These are phyloP conservation scores for Cloeon dipterum DNA, from an alignment of 2,888 invertebrate genomes.

Conservation along the genomic window DNA sequence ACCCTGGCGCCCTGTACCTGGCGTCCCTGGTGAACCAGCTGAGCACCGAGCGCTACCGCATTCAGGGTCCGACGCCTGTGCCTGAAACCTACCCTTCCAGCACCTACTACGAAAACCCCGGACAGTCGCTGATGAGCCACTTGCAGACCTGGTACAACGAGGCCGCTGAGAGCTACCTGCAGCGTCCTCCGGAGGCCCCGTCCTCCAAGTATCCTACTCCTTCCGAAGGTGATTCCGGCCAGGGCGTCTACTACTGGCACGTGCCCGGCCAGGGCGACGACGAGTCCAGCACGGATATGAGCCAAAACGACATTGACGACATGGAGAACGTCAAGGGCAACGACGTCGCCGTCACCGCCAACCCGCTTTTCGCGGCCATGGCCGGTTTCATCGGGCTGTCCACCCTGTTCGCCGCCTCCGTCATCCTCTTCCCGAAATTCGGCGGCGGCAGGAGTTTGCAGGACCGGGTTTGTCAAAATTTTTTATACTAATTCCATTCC, in stretches of 20 bases:
- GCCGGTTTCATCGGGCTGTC: conserved; percentile 1
- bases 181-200: too few relatives aligned
- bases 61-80: not conserved
- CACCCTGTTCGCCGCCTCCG: not conserved
- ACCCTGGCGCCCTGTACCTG: not conserved
- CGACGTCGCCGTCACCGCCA: not conserved
- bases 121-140: too few relatives aligned
- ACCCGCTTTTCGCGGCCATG: not conserved
- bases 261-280: too few relatives aligned
- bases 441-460: too few relatives aligned
- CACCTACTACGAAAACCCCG: not conserved
- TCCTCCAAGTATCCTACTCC: too few relatives aligned
- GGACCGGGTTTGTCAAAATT: too few relatives aligned
- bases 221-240: too few relatives aligned
- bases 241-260: too few relatives aligned
- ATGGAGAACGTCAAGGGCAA: not conserved
- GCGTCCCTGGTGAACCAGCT: conserved; percentile 1
- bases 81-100: not conserved
- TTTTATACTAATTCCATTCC: too few relatives aligned
- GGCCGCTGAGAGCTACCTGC: too few relatives aligned
- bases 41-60: not conserved
- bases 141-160: too few relatives aligned
- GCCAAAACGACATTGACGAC: not conserved
- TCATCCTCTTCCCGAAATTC: not conserved
- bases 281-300: too few relatives aligned